These are phyloP conservation scores for Dasysyrphus albostriatus DNA, from an alignment of 2,888 invertebrate species.

Conservation along the genomic window DNA sequence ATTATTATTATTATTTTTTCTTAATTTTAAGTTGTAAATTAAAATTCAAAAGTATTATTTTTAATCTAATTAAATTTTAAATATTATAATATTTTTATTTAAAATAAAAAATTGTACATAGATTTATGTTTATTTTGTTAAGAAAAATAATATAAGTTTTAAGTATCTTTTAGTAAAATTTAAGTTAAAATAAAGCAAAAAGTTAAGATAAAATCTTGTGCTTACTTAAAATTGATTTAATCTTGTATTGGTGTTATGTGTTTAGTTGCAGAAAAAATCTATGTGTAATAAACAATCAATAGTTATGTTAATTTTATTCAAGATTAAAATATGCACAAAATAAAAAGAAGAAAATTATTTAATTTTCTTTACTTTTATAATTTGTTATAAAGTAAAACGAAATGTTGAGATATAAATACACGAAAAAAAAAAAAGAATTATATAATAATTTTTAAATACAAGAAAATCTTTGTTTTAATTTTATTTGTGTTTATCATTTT, in stretches of 20 bases:
- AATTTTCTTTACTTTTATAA: conserved; percentile 33
- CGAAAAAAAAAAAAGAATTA: conserved; percentile 29
- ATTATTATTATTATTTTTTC: conserved; percentile 21
- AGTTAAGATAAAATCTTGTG: conserved; percentile 54
- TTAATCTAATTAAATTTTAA: conserved; percentile 19
- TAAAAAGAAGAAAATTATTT: not conserved
- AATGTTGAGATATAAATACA: conserved; percentile 26
- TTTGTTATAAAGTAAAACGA: conserved; percentile 48
- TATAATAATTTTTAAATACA: conserved; percentile 29
- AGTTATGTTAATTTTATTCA: conserved; percentile 22
- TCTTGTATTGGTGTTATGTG: conserved; percentile 58
- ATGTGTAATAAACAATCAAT: conserved; percentile 10
- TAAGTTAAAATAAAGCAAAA: conserved; percentile 30
- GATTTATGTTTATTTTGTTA: not conserved
- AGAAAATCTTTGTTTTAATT: not conserved
- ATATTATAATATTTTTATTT: conserved; percentile 1
- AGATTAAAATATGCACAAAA: not conserved
- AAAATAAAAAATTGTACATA: conserved; percentile 49
- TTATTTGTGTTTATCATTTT: not conserved
- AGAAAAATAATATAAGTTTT: conserved; percentile 9
- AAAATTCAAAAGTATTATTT: conserved; percentile 66
- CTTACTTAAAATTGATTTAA: conserved; percentile 50
- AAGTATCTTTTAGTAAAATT: conserved; percentile 23
- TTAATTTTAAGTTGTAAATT: conserved; percentile 64
- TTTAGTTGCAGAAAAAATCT: conserved; percentile 31